These are phyloP conservation scores for Chaetophractus vellerosus DNA, from an alignment of 2,797 vertebrate genomes.

Conservation along the genomic window DNA sequence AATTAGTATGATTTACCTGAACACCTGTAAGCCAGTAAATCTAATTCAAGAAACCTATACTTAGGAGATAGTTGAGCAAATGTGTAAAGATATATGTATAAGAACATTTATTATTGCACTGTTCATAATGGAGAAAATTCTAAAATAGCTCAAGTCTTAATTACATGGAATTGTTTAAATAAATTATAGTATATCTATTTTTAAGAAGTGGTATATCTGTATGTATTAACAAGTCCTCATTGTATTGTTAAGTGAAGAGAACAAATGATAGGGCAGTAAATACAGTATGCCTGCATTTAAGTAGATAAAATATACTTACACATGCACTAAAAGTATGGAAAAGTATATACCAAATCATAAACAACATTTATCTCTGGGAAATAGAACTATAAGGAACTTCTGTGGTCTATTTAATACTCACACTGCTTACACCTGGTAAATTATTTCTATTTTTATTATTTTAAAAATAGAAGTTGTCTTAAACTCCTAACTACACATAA, in stretches of 20 bases:
- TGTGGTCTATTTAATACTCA: background rate
- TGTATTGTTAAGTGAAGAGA: background rate
- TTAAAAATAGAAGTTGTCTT: background rate
- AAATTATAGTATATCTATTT: background rate
- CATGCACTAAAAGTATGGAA: background rate
- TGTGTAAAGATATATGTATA: background rate
- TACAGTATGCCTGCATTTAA: background rate
- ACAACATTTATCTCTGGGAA: conserved; percentile 9
- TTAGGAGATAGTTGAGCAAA: background rate
- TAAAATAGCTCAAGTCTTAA: conserved; percentile 33
- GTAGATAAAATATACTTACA: background rate
- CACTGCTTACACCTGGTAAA: background rate
- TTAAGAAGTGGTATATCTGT: background rate
- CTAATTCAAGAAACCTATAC: background rate
- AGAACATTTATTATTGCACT: background rate
- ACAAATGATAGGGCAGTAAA: conserved; percentile 5
- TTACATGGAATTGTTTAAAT: background rate
- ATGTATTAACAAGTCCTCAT: background rate
- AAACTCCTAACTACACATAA: background rate
- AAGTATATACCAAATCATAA: background rate
- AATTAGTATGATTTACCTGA: background rate
- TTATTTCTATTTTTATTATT: conserved; percentile 45
- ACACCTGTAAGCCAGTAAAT: background rate
- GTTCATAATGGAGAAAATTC: background rate
- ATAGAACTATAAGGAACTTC: background rate